Evolutionary conservation across 37 sponge, comb jelly and placozoan species (phyloP).

Genomic region (Cladorhizidae sp.): DNA sequence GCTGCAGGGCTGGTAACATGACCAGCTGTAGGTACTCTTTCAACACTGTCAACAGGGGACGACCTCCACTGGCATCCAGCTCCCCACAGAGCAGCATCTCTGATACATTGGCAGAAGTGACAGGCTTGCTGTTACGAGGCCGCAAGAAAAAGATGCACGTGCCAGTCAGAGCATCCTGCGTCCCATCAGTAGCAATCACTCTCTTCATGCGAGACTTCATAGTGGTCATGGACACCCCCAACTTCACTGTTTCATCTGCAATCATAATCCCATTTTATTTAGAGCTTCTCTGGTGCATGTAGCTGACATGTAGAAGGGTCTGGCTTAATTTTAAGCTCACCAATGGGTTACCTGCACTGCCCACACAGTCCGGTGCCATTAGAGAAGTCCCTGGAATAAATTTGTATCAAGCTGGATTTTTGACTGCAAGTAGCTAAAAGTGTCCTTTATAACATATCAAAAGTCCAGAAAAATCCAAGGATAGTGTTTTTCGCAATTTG

Average conservation of each 20-base stretch:
- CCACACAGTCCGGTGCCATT: too few relatives aligned
- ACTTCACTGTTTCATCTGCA: conserved; percentile 31
- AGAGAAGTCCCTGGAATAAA: too few relatives aligned
- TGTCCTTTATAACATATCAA: too few relatives aligned
- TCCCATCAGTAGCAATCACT: conserved; percentile 81
- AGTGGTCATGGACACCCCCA: conserved; percentile 19
- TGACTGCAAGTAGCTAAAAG: too few relatives aligned
- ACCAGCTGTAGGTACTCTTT: conserved; percentile 59
- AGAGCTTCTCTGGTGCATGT: too few relatives aligned
- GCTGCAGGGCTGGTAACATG: conserved; percentile 79
- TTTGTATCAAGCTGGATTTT: too few relatives aligned
- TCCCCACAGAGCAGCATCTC: conserved; percentile 77
- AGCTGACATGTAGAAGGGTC: too few relatives aligned
- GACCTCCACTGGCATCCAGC: conserved; percentile 62
- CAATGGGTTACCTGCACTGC: too few relatives aligned
- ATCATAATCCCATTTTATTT: too few relatives aligned
- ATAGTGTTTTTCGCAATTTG: too few relatives aligned
- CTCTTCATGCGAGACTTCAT: conserved; percentile 36
- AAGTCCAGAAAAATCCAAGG: too few relatives aligned
- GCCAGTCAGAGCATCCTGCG: conserved; percentile 62
- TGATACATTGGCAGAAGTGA: conserved; percentile 60
- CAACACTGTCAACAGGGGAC: conserved; percentile 67
- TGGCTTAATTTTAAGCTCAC: too few relatives aligned
- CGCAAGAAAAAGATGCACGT: conserved; percentile 81
- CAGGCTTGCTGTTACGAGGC: conserved; percentile 49